Conservation (phyloP, 2,113 vertebrate genomes). For the Thunnus maccoyii region DNA sequence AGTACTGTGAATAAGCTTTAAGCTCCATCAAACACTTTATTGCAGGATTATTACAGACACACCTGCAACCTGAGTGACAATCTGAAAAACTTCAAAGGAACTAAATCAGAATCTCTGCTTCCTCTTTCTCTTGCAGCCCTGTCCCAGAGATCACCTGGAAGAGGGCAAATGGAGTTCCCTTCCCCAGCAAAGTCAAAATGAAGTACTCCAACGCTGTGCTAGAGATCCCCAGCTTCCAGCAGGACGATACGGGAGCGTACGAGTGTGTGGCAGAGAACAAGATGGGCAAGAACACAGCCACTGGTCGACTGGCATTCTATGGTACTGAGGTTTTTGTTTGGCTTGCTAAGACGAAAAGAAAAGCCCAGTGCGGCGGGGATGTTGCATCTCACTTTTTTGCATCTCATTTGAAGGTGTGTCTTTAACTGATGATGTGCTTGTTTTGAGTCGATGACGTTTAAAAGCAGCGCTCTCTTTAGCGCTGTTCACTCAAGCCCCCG, state of each 20-base stretch:
- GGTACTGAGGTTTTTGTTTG: conserved; percentile 79
- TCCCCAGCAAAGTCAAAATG: conserved; percentile 92
- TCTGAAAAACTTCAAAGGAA: conserved; percentile 17
- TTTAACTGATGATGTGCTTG: no score
- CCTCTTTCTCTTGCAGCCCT: conserved; percentile 84
- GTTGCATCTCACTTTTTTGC: no score
- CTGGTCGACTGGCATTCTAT: conserved; percentile 92
- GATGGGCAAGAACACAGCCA: conserved; percentile 92
- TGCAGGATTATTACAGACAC: conserved; percentile 43
- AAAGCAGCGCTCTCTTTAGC: no score
- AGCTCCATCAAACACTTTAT: conserved; percentile 40
- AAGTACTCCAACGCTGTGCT: conserved; percentile 92
- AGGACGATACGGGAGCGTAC: conserved; percentile 93
- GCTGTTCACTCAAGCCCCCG: no score
- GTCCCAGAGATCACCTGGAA: conserved; percentile 96
- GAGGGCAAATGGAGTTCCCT: conserved; percentile 91
- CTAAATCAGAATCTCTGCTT: conserved; percentile 20
- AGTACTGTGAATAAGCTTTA: conserved; percentile 31
- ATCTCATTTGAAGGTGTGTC: no score
- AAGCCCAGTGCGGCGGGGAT: no score
- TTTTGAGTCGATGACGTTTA: no score
- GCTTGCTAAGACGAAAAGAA: neutral
- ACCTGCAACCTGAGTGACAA: conserved; percentile 7
- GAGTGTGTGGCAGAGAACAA: conserved; percentile 95
- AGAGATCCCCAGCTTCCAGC: conserved; percentile 95